Evolutionary conservation across 2,888 invertebrate species (phyloP).

Genomic region (Imbricaverruca yamaguchii): DNA sequence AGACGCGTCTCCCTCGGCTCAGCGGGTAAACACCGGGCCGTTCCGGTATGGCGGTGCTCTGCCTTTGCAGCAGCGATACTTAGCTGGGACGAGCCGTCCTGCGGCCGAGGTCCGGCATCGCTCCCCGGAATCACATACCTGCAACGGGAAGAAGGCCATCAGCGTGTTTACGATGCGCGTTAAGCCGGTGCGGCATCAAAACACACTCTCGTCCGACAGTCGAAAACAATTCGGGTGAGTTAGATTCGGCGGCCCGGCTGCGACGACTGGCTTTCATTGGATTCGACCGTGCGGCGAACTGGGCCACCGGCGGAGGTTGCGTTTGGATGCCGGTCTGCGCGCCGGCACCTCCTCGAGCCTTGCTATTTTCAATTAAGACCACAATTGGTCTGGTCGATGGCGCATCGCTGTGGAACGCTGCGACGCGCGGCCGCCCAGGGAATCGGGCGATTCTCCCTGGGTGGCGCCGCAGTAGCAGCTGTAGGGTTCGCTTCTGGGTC

Average conservation of each 20-base stretch:
- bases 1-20: too few species aligned
- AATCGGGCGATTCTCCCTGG: too few species aligned
- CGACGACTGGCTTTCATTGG: background rate
- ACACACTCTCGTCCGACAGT: background rate
- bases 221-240: background rate
- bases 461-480: too few species aligned
- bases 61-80: background rate
- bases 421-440: background rate
- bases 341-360: background rate
- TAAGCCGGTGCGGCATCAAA: background rate
- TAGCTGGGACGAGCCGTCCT: background rate
- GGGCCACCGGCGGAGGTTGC: background rate
- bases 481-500: too few species aligned
- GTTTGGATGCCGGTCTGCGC: too few species aligned
- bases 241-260: background rate
- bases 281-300: background rate
- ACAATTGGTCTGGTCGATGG: background rate
- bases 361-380: conserved; percentile 9
- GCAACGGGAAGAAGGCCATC: background rate
- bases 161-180: background rate
- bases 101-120: background rate
- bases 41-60: too few species aligned
- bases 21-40: too few species aligned
- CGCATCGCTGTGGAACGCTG: background rate
- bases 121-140: background rate